Evolutionary conservation across 23 tunicate genomes (phyloP).

Genomic region (Trididemnum clinides): DNA sequence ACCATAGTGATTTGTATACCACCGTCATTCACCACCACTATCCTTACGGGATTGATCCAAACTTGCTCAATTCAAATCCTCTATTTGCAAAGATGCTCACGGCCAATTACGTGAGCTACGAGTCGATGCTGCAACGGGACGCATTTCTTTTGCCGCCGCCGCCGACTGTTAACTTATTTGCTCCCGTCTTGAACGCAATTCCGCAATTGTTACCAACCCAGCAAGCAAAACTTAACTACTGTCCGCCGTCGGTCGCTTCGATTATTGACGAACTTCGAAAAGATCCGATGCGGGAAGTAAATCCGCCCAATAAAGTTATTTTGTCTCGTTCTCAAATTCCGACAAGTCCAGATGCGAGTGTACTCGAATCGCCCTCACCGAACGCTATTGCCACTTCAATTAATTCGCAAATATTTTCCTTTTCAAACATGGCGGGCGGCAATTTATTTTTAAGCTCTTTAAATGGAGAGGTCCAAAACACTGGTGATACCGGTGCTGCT

Average conservation of each 20-base stretch:
- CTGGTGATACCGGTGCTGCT: neutral
- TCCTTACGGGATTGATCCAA: constrained; percentile 85
- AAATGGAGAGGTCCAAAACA: no score
- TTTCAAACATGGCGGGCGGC: neutral
- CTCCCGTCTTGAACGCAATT: constrained; percentile 47
- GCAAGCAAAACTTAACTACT: constrained; percentile 23
- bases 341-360: neutral
- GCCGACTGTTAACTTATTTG: constrained; percentile 28
- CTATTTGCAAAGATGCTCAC: constrained; percentile 74
- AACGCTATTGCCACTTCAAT: neutral
- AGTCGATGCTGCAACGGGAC: constrained; percentile 40
- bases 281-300: constrained; percentile 73
- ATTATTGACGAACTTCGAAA: constrained; percentile 68
- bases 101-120: constrained; percentile 31
- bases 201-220: constrained; percentile 7
- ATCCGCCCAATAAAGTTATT: constrained; percentile 82
- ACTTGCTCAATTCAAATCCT: constrained; percentile 73
- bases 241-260: constrained; percentile 64
- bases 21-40: constrained; percentile 77
- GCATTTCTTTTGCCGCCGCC: constrained; percentile 51
- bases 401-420: neutral
- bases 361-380: neutral
- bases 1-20: constrained; percentile 70
- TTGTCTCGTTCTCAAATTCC: constrained; percentile 37
- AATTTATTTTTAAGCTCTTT: no score